Evolutionary conservation across 2,888 invertebrate species (phyloP), one percentile per base, ranked within the genome.

Genomic region (Scrobipalpa atriplicella): DNA sequence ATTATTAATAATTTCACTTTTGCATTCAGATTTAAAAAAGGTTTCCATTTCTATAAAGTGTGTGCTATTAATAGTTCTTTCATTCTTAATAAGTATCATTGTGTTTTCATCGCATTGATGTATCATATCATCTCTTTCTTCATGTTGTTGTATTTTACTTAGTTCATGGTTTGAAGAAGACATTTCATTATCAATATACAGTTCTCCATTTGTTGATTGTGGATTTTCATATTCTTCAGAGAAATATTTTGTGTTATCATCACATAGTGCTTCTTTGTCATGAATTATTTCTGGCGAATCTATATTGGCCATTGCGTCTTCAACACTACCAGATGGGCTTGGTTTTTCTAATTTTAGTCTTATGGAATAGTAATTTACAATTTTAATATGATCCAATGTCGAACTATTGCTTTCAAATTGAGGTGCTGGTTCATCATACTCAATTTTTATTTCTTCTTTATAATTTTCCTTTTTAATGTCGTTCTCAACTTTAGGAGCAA

Each of bases 81-180:
- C 47, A 47, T 47, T 5, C 7, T 16, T 7, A 47, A n/a, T 16
- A 47, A 47, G 47, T 16, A n/a, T 6, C 5, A 47, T 16, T 16
- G 47, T 47, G 16, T n/a, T 16, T 47, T 47, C 47, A 47, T 47
- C 47, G 10, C 47, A 29, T 29, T 29, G 29, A 29, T 29, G 29
- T 29, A 29, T 47, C 5, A n/a, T 16, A 5, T 16, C 8, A 47
- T 43, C 5, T 1, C 16, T 16, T n/a, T 16, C 16, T 47, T n/a
- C 47, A n/a, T 16, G n/a, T 47, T 47, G 47, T 16, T n/a, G 47
- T 47, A 47, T 47, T 47, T 47, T 47, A 47, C n/a, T 16, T n/a
- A n/a, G n/a, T 16, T 47, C 8, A 6, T 16, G 29, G 29, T 29
- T n/a, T 3, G 3, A 3, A 16, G 8, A 16, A n/a, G 47, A 47